Evolutionary conservation across 1,140 invertebrate genomes (phyloP).

Genomic region (Dolichoris vasculosae): DNA sequence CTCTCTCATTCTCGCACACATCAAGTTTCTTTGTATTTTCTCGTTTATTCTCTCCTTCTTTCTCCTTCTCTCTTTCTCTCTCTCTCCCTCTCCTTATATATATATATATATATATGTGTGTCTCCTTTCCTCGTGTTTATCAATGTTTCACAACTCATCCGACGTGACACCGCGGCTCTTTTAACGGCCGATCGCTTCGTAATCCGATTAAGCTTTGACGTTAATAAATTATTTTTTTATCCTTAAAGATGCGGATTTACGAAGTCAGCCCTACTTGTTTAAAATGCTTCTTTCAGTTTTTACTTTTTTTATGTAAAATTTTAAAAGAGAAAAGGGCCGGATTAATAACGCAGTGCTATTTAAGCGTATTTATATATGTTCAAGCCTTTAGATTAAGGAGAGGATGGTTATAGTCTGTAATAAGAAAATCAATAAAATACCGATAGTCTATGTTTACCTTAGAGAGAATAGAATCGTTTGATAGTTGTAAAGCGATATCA

Average conservation of each 20-base stretch:
- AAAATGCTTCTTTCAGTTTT: not conserved
- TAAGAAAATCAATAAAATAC: conserved; percentile 2
- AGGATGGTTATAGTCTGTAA: not conserved
- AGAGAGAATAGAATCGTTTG: not conserved
- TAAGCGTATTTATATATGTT: not conserved
- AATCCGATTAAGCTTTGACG: conserved; percentile 49
- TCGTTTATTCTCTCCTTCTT: conserved; percentile 28
- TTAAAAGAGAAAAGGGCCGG: not conserved
- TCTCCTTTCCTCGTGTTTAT: conserved; percentile 53
- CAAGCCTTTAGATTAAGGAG: not conserved
- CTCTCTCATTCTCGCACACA: not conserved
- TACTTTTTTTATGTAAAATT: not conserved
- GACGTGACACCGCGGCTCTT: conserved; percentile 61
- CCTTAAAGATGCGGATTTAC: conserved; percentile 24
- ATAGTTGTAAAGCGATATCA: too few species aligned
- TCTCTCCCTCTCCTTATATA: conserved; percentile 11
- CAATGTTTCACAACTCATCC: conserved; percentile 56
- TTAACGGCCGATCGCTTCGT: conserved; percentile 57
- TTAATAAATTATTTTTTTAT: conserved; percentile 47
- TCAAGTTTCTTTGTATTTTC: not conserved
- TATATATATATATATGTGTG: too few species aligned
- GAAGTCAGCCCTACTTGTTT: conserved; percentile 35
- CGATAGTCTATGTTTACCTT: not conserved
- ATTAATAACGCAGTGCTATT: not conserved
- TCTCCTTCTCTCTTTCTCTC: conserved; percentile 28